Evolutionary conservation across 2,888 invertebrate species (phyloP), one percentile per base, ranked within the genome.

Genomic region (Polymixis flavicincta): DNA sequence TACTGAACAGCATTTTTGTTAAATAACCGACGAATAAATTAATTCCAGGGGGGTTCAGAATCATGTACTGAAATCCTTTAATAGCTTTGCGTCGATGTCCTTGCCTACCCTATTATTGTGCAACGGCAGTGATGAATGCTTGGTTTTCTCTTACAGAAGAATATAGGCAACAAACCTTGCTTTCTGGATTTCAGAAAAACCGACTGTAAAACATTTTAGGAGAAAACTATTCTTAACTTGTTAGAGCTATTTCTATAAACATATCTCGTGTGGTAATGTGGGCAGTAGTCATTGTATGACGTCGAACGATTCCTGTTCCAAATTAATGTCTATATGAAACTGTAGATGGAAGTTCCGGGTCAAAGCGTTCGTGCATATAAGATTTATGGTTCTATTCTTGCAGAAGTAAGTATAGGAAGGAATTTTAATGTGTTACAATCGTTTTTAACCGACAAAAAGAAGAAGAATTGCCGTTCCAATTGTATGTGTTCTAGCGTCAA

Each of bases 281-380:
- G 68, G 25, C 8, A 2, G 60, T 22, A 9, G 14, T 71, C 32
- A 45, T 48, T 17, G 32, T 32, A 28, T 73, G 45, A 73, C 25
- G 32, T 37, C 54, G 63, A 28, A 17, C 13, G 32, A 61, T 54
- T 48, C 9, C 52, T 7, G 48, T 55, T 13, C 48, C 6, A 14
- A 74, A 50, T 28, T 9, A 74, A 61, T 73, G 74, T 72, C 45
- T 52, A 32, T 32, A 55, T 50, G 50, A 25, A 22, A 14, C 28
- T 37, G 59, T 50, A 37, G 17, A 69, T 48, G 22, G 25, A 1
- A 61, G 52, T 60, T 73, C 52, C 73, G 73, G 45, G 17, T 25
- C 11, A n/a, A 13, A 32, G 11, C 52, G n/a, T 48, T 55, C 74
- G 22, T 48, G 54, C 54, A 55, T 74, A 45, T 28, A 48, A 37